Evolutionary conservation across 2,888 invertebrate species (phyloP), one percentile per base, ranked within the genome.

Genomic region (Drosophila neutralis): DNA sequence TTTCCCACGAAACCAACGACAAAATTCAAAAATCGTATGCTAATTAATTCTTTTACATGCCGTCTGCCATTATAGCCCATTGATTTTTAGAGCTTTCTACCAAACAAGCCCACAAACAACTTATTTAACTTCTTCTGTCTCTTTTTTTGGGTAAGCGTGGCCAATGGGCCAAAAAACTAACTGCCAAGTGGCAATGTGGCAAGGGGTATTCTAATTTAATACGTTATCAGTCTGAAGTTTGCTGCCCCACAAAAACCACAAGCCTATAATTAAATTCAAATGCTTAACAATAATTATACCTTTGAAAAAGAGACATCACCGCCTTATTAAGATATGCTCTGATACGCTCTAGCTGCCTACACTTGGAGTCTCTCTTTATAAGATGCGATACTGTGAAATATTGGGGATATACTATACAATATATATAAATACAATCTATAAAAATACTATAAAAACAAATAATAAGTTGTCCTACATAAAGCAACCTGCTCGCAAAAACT

Each of bases 31-130:
- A 79, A 75, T 79, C 73, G 66, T 85, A 87, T 87, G 90, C 70
- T 88, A 87, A 87, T 87, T 89, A 81, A 86, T 88, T 82, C 88
- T 81, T 71, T 75, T 66, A 71, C 69, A 79, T 78, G 69, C 74
- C 74, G 69, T 70, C 74, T 62, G 57, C 72, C 73, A 83, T 82
- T 76, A 81, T 80, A 66, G 73, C 66, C 73, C 73, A 86, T 85
- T 87, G 88, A 87, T 85, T 73, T 70, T 80, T 57, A 69, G 63
- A 79, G 88, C 86, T 89, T 87, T 89, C 88, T 80, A 76, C 69
- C 66, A 79, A 82, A 89, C 78, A 76, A 87, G 82, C 89, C 77
- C 72, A 75, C 69, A 67, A 78, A 87, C 87, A 87, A 80, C 89
- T 87, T 87, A 86, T 73, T 86, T 83, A 83, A 61, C 56, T 27